Evolutionary conservation across 2,888 invertebrate genomes (phyloP).

Genomic region (Phasia obesa): DNA sequence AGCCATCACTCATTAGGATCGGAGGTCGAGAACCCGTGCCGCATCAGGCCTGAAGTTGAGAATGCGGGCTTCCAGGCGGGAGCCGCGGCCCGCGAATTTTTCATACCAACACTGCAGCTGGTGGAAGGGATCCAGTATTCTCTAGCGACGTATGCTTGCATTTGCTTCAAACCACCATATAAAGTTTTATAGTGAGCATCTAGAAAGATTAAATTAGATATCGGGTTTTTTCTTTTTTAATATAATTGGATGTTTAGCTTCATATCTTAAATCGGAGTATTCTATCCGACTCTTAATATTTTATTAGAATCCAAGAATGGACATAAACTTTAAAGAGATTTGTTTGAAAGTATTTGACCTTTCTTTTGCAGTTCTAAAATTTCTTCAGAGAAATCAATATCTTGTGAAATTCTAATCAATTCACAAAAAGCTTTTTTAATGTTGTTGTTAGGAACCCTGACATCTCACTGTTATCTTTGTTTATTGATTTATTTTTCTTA

Average conservation of each 20-base stretch:
- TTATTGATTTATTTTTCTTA: neutral
- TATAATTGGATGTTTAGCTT: slow-evolving; percentile 50
- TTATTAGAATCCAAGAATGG: slow-evolving; percentile 38
- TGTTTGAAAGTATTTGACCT: neutral
- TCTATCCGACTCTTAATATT: slow-evolving; percentile 53
- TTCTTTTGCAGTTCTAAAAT: neutral
- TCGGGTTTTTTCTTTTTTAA: slow-evolving; percentile 53
- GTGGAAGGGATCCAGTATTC: slow-evolving; percentile 55
- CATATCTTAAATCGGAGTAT: slow-evolving; percentile 23
- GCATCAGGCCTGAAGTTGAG: too few species aligned
- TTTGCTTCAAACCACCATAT: slow-evolving; percentile 54
- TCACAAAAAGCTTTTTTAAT: neutral
- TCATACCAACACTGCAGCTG: too few species aligned
- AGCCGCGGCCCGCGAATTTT: too few species aligned
- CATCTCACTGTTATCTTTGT: neutral
- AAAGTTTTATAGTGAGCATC: slow-evolving; percentile 50
- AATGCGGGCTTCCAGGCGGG: too few species aligned
- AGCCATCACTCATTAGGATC: too few species aligned
- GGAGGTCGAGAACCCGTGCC: too few species aligned
- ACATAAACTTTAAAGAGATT: neutral
- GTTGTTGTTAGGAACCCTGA: slow-evolving; percentile 34
- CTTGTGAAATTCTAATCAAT: slow-evolving; percentile 24
- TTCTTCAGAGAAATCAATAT: slow-evolving; percentile 26
- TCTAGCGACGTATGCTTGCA: slow-evolving; percentile 48
- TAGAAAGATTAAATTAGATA: slow-evolving; percentile 49